Evolutionary conservation across 2,888 invertebrate species (phyloP), one percentile per base, ranked within the genome.

Genomic region (Ceramica pisi): DNA sequence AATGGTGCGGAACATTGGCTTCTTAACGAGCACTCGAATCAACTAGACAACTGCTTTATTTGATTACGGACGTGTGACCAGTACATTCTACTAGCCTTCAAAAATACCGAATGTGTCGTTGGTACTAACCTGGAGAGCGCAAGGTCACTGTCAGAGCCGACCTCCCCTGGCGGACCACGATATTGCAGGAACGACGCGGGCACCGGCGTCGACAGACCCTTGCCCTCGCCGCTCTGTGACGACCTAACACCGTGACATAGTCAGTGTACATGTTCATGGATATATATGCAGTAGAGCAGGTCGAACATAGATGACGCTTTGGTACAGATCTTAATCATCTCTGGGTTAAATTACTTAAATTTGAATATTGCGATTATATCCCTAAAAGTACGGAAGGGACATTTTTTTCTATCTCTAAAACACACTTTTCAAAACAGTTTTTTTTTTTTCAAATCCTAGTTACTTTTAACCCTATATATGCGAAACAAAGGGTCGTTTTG

Each of bases 161-260:
- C 96, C 71, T 96, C 96, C 2, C 96, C 94, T 1, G 94, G 93
- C 46, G 95, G 94, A 0, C 96, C 96, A 62, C 96, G 93, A 90
- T 96, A 96, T 87, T 95, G 96, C 79, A 95, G 88, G 89, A 96
- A 96, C 23, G 96, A 95, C 1, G 95, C 96, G 2, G 96, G 92
- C 35, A 96, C 96, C 1, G 94, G 91, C 41, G 94, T 91, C 38
- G 92, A 91, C 10, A 91, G 70, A 16, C 89, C 75, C 84, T 91
- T 90, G 78, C 90, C 87, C 23, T 93, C 92, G 19, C 85, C 85
- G 41, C 86, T 83, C 53, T 81, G 84, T 64, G 83, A 59, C 48
- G 87, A 78, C 53, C 88, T 88, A 69, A 57, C 46, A 57, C 12
- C 55, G 51, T 14, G 38, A 76, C 14, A 35, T 26, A 59, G 12